Conservation (phyloP, 2,888 invertebrate species). For the Myathropa florea region DNA sequence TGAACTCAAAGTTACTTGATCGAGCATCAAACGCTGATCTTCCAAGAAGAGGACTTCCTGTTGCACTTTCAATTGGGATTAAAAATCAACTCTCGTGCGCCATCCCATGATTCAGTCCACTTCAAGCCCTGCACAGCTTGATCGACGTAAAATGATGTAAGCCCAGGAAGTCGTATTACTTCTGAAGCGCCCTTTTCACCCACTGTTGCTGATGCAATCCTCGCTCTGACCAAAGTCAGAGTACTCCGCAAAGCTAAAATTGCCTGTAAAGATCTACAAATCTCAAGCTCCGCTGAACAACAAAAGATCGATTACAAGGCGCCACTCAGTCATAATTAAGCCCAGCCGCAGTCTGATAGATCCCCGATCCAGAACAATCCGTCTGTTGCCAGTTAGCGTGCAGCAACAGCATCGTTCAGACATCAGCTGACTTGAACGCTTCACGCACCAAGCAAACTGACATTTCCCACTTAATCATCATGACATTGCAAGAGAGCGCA, state of each 20-base stretch:
- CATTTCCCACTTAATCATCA: slow-evolving; percentile 64
- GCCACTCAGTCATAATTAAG: neutral
- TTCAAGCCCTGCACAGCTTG: too few relatives aligned
- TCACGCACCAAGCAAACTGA: slow-evolving; percentile 53
- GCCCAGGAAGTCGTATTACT: too few relatives aligned
- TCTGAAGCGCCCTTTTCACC: too few relatives aligned
- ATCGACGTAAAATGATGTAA: too few relatives aligned
- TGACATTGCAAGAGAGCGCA: slow-evolving; percentile 24
- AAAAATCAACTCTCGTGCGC: too few relatives aligned
- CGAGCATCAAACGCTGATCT: too few relatives aligned
- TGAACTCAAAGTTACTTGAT: too few relatives aligned
- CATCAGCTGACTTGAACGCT: slow-evolving; percentile 4
- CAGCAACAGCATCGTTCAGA: neutral
- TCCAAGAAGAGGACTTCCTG: too few relatives aligned
- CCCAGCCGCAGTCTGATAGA: neutral
- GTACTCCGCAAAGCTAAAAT: neutral
- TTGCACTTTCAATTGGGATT: too few relatives aligned
- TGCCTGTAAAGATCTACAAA: neutral
- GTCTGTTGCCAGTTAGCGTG: neutral
- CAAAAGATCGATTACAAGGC: slow-evolving; percentile 23
- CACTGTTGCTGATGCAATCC: too few relatives aligned
- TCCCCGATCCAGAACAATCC: neutral
- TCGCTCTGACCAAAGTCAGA: neutral
- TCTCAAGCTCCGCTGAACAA: neutral
- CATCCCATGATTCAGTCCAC: too few relatives aligned